phyloP scores from a whole-genome alignment of 2,113 vertebrate species.

The Caranx melampygus region DNA sequence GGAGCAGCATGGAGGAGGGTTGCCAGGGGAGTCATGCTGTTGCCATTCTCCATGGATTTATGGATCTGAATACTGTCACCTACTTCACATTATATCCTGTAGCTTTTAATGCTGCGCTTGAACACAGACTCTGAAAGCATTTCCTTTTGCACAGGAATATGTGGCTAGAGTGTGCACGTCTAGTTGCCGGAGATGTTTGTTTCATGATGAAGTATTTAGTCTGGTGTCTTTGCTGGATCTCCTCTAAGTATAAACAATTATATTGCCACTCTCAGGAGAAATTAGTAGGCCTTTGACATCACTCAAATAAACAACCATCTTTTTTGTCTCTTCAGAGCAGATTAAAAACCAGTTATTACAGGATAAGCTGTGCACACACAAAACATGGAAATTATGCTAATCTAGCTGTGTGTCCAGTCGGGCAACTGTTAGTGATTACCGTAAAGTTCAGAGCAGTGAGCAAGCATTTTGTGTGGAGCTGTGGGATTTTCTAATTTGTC shows the following conservation, averaged over 20 bases:
- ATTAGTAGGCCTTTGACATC: slow-evolving; percentile 37
- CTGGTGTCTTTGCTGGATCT: slow-evolving; percentile 53
- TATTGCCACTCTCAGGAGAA: slow-evolving; percentile 26
- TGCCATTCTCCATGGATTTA: slow-evolving; percentile 38
- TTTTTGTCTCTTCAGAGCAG: slow-evolving; percentile 25
- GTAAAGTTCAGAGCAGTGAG: slow-evolving; percentile 36
- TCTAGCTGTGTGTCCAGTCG: not conserved
- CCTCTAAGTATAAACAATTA: slow-evolving; percentile 56
- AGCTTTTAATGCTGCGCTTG: slow-evolving; percentile 25
- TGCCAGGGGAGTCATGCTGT: slow-evolving; percentile 15
- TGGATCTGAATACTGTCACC: slow-evolving; percentile 30
- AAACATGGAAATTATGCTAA: slow-evolving; percentile 2
- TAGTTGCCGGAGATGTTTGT: slow-evolving; percentile 54
- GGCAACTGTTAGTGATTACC: slow-evolving; percentile 16
- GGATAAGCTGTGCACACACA: not conserved
- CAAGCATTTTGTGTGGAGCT: slow-evolving; percentile 36
- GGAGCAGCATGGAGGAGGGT: slow-evolving; percentile 28
- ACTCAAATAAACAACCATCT: slow-evolving; percentile 9
- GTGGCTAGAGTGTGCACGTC: not conserved
- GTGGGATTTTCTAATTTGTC: slow-evolving; percentile 64
- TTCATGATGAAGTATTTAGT: slow-evolving; percentile 65
- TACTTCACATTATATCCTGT: slow-evolving; percentile 35
- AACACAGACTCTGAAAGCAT: slow-evolving; percentile 6
- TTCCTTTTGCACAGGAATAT: slow-evolving; percentile 24
- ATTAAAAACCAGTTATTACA: slow-evolving; percentile 20